Base-by-base conservation (phyloP, 2,113 vertebrate genomes). In the Platichthys stellatus region DNA sequence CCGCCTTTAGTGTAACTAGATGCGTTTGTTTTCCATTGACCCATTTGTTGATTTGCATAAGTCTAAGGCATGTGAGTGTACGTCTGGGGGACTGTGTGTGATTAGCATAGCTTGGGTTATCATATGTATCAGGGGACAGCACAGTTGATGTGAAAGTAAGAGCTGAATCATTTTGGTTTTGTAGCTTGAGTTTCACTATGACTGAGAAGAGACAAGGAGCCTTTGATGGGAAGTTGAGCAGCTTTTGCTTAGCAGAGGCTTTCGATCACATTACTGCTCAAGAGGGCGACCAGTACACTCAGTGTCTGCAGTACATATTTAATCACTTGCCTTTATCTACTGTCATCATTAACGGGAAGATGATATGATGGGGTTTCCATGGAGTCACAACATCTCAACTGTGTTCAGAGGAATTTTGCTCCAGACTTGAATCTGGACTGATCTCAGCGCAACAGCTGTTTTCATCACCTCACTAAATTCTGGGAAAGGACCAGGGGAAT, bases 371-470 rank as follows among this genome's bases (percentile, higher is more conserved):
- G 35, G 13, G 14, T 81, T 88, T 88, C 78, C 63, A 74, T 72
- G 17, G 69, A 87, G 61, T 78, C 74, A 63, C 12, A 70, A 61
- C 8, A 54, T 35, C 63, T 77, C 69, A 38, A 13, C 43, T 67
- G 74, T 28, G 65, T 74, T 81, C 73, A 60, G 26, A 82, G 74
- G 68, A 63, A 80, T 71, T 78, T 40, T 24, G 62, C 18, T 78
- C 65, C 61, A 61, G 70, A 51, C 38, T 17, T 7, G 57, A 70
- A 59, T 70, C 62, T 86, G 84, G 78, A 73, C 57, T 26, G 68
- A 77, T 76, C 66, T 81, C 80, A 76, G 71, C 51, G 0, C 54
- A 21, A n/a, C 89, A 88, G 82, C 89, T 89, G 85, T 84, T 86
- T 89, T 85, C 76, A 72, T 74, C 74, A 64, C 74, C 77, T 80